Percentiles rank a stretch among this genome's conserved stretches.
These are phyloP conservation scores for Drosophila willistoni DNA, from an alignment of 1,140 invertebrate genomes.

Conservation along the genomic window DNA sequence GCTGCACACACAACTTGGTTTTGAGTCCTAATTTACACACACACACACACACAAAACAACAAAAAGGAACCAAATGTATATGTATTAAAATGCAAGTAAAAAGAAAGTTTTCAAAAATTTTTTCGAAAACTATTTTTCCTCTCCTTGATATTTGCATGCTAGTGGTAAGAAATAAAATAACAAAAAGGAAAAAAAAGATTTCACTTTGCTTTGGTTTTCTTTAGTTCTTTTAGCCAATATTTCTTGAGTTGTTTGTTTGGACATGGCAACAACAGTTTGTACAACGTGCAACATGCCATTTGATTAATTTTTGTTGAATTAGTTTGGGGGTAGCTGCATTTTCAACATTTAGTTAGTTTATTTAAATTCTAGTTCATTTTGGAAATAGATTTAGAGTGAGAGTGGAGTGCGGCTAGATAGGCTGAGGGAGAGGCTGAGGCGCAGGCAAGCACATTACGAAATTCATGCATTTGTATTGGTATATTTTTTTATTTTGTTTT, in stretches of 20 bases:
- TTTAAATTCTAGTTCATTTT: too few species aligned
- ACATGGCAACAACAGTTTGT: slow-evolving; percentile 50
- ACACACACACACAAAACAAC: too few species aligned
- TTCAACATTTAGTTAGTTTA: too few species aligned
- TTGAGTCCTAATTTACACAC: too few species aligned
- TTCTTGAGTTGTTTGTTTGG: slow-evolving; percentile 22
- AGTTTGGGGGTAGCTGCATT: too few species aligned
- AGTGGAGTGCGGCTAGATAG: background rate
- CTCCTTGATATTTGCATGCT: background rate
- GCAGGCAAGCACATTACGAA: slow-evolving; percentile 35
- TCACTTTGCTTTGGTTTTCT: background rate
- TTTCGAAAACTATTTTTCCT: too few species aligned
- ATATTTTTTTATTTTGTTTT: slow-evolving; percentile 6
- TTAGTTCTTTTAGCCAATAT: slow-evolving; percentile 51
- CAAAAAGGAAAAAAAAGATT: background rate
- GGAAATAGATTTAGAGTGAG: background rate
- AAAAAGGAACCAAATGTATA: too few species aligned
- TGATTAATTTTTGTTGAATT: too few species aligned
- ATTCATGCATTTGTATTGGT: slow-evolving; percentile 27
- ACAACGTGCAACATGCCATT: slow-evolving; percentile 73
- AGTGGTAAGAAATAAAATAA: too few species aligned
- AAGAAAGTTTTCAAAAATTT: too few species aligned
- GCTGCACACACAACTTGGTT: background rate
- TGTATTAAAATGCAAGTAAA: too few species aligned
- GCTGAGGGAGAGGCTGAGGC: slow-evolving; percentile 19